A percentile compares a stretch with the other conserved stretches of the same genome.
phyloP scores from a whole-genome alignment of 2,888 invertebrate species.

The Heliothis peltigera region DNA sequence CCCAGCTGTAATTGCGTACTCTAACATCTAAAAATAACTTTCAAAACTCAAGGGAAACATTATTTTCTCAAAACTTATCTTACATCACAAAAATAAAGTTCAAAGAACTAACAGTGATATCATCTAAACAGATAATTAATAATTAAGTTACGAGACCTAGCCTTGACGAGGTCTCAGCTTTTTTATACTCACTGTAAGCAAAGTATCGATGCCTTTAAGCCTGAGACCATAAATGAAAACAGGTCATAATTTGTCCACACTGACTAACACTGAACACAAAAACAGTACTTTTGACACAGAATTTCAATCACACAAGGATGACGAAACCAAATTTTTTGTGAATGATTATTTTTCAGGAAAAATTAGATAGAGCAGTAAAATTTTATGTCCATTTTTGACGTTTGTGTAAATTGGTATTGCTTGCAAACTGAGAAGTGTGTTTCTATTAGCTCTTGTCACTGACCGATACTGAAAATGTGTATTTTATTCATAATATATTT shows the following conservation, averaged over 20 bases:
- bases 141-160: constrained; percentile 68
- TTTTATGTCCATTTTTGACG: constrained; percentile 78
- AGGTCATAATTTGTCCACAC: constrained; percentile 63
- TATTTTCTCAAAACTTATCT: constrained; percentile 58
- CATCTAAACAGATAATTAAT: constrained; percentile 77
- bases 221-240: constrained; percentile 62
- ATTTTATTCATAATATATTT: too few species aligned
- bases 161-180: constrained; percentile 64
- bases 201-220: constrained; percentile 62
- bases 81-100: constrained; percentile 70
- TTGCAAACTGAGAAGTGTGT: constrained; percentile 14
- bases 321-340: constrained; percentile 63
- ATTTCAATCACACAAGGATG: constrained; percentile 61
- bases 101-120: constrained; percentile 81
- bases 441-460: constrained; percentile 17
- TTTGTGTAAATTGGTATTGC: constrained; percentile 62
- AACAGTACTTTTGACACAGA: constrained; percentile 58
- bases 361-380: constrained; percentile 69
- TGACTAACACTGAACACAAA: constrained; percentile 65
- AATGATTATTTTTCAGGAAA: constrained; percentile 75
- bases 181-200: constrained; percentile 61
- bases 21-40: constrained; percentile 83
- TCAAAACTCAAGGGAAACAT: constrained; percentile 71
- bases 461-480: not conserved
- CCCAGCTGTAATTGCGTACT: constrained; percentile 72